Conservation (phyloP, 2,113 vertebrate species). For the Pogona vitticeps region DNA sequence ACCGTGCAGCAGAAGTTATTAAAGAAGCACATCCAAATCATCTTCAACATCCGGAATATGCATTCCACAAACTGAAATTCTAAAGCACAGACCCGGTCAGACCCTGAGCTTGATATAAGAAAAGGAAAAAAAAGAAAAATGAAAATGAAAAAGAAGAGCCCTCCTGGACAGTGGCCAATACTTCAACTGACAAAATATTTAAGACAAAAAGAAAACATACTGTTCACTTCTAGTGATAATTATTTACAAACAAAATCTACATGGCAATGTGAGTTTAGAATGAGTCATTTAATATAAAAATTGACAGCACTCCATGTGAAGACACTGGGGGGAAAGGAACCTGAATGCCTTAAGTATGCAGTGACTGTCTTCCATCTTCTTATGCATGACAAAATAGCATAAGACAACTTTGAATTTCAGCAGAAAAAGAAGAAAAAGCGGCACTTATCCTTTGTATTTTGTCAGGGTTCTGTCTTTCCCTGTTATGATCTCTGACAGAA, state of each 20-base stretch:
- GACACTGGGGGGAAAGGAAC: neutral
- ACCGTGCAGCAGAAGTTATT: neutral
- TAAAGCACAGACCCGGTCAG: too few species aligned
- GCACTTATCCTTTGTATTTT: neutral
- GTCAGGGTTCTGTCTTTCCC: neutral
- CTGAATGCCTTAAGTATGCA: neutral
- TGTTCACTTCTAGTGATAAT: too few species aligned
- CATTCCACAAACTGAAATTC: too few species aligned
- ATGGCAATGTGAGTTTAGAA: neutral
- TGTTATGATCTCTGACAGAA: neutral
- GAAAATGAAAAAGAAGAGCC: too few species aligned
- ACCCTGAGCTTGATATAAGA: too few species aligned
- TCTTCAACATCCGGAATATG: too few species aligned
- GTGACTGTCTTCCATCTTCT: neutral
- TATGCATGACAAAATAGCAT: neutral
- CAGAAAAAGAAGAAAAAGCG: neutral
- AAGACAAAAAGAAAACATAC: too few species aligned
- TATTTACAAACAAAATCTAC: too few species aligned
- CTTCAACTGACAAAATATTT: neutral
- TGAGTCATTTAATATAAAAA: neutral
- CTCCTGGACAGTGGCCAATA: too few species aligned
- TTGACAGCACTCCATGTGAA: neutral
- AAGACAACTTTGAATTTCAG: slow-evolving; percentile 14
- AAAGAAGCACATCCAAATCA: too few species aligned
- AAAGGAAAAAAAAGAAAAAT: neutral